Conservation (phyloP, 1,140 invertebrate genomes). For the Lethrus apterus region DNA sequence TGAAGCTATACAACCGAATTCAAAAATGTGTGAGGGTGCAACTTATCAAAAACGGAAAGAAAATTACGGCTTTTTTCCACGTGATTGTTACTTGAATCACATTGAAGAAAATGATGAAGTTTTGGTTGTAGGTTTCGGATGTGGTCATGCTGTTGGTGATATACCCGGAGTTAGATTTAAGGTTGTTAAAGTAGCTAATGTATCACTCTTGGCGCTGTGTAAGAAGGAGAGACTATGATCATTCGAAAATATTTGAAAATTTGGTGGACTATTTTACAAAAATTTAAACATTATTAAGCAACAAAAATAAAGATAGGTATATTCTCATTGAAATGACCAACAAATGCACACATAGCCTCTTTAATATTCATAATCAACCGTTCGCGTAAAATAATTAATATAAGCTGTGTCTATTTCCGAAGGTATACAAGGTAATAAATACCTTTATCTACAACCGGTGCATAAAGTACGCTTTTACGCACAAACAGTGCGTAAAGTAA, state of each 20-base stretch:
- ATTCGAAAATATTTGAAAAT: constrained; percentile 40
- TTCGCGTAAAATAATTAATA: too few relatives aligned
- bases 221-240: constrained; percentile 99
- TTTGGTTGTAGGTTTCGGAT: constrained; percentile 96
- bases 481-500: too few relatives aligned
- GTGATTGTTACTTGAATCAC: constrained; percentile 96
- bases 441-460: too few relatives aligned
- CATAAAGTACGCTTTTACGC: too few relatives aligned
- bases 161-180: constrained; percentile 93
- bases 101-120: constrained; percentile 99
- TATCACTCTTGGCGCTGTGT: constrained; percentile 93
- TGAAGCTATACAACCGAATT: constrained; percentile 47
- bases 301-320: too few relatives aligned
- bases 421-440: too few relatives aligned
- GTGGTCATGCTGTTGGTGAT: constrained; percentile 99
- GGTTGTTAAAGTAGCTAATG: constrained; percentile 99
- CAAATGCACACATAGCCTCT: too few relatives aligned
- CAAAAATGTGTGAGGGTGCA: constrained; percentile 99
- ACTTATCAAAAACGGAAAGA: constrained; percentile 99
- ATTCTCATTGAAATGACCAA: too few relatives aligned
- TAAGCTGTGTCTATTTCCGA: too few relatives aligned
- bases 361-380: too few relatives aligned
- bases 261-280: neutral
- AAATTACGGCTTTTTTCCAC: constrained; percentile 98
- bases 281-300: too few relatives aligned